Evolutionary conservation across 2,888 invertebrate species (phyloP).

Genomic region (Drosophila ochracea): DNA sequence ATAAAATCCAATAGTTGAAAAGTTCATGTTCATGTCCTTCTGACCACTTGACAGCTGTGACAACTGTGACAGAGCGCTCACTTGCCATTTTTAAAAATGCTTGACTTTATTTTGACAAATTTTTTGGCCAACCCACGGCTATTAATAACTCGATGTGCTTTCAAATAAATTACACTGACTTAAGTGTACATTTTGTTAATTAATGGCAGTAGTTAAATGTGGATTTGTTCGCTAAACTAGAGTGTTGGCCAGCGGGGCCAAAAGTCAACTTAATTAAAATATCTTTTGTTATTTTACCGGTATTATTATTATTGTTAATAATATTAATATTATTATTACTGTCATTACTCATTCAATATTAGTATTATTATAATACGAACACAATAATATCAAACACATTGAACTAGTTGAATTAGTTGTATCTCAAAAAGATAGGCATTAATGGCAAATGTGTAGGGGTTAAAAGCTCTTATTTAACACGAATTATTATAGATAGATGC

Average conservation of each 20-base stretch:
- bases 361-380: slow-evolving; percentile 10
- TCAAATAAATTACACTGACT: slow-evolving; percentile 54
- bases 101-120: slow-evolving; percentile 35
- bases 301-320: slow-evolving; percentile 5
- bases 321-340: slow-evolving; percentile 1
- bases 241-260: background rate
- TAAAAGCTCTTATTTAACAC: too few relatives aligned
- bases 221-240: too few relatives aligned
- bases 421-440: background rate
- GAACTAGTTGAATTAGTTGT: background rate
- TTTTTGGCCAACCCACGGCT: slow-evolving; percentile 17
- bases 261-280: slow-evolving; percentile 41
- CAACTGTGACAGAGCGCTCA: slow-evolving; percentile 41
- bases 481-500: too few relatives aligned
- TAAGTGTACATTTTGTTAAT: background rate
- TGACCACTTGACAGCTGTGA: slow-evolving; percentile 53
- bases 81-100: slow-evolving; percentile 30
- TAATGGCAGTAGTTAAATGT: too few relatives aligned
- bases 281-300: background rate
- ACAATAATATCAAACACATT: slow-evolving; percentile 7
- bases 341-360: background rate
- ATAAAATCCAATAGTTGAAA: slow-evolving; percentile 30
- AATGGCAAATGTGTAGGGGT: too few relatives aligned
- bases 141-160: slow-evolving; percentile 44
- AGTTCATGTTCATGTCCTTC: slow-evolving; percentile 39